Evolutionary conservation across 2,113 vertebrate genomes (phyloP), one percentile per base, ranked within the genome.

Genomic region (Rhinogobius similis): DNA sequence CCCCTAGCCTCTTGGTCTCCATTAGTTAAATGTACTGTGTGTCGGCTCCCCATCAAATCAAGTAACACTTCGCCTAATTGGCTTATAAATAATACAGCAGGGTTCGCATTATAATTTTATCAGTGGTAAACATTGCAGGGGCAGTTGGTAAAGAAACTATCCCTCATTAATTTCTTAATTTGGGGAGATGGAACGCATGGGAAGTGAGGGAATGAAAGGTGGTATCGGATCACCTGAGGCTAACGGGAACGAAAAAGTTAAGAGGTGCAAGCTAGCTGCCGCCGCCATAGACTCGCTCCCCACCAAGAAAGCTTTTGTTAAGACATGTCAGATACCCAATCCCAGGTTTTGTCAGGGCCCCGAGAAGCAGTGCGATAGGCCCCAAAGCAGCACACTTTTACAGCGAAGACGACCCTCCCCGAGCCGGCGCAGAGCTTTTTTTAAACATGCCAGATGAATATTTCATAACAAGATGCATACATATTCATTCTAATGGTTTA

Each of bases 61-160:
- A 98, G 97, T 96, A 98, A 99, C 96, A 98, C 97, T 99, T 98
- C 94, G 95, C 96, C 98, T 99, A 98, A 99, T 98, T 99, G 98
- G 96, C 93, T 99, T 93, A 98, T 98, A 96, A 98, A 98, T 99
- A 97, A 99, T 97, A 96, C 96, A 99, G 95, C 94, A 92, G 58
- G 89, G 91, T 92, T 88, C 77, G 82, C 96, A 98, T 98, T 98
- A 98, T 96, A 95, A 98, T 98, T 98, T 99, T 96, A 99, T 99
- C 95, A 97, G 93, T 95, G 94, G 96, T 99, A 99, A 99, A 98
- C 97, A 99, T 96, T 96, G 95, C 93, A 80, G 92, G 95, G 94
- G 94, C 94, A 95, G 86, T 88, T 94, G 92, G 94, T 95, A 96
- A 97, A 96, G 95, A 93, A 94, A 89, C 93, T 92, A 95, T 93